phyloP scores from a whole-genome alignment of 2,888 invertebrate genomes.

The Tachina grossa region DNA sequence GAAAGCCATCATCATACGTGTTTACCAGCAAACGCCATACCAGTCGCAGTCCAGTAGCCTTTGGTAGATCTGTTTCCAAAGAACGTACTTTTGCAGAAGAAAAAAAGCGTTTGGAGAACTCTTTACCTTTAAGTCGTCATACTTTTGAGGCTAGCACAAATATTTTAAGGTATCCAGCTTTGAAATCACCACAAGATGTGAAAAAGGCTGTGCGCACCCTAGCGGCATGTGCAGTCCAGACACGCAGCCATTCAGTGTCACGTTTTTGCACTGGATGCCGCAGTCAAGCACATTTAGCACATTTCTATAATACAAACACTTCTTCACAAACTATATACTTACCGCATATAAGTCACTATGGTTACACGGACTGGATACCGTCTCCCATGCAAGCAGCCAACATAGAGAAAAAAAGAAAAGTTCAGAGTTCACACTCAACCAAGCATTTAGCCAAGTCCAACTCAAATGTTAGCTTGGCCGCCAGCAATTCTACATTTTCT shows the following conservation, averaged over 20 bases:
- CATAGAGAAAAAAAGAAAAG: conserved; percentile 28
- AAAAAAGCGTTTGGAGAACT: conserved; percentile 83
- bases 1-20: conserved; percentile 50
- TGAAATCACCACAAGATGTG: conserved; percentile 85
- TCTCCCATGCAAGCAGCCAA: neutral
- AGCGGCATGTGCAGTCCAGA: conserved; percentile 77
- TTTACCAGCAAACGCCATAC: conserved; percentile 76
- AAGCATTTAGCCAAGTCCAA: conserved; percentile 74
- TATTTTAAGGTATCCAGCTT: conserved; percentile 83
- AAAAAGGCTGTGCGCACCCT: conserved; percentile 83
- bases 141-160: conserved; percentile 82
- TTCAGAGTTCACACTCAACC: conserved; percentile 43
- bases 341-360: conserved; percentile 62
- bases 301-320: conserved; percentile 51
- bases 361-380: conserved; percentile 58
- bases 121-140: conserved; percentile 78
- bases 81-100: conserved; percentile 85
- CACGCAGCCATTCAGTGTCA: conserved; percentile 81
- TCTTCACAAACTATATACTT: conserved; percentile 48
- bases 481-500: conserved; percentile 82
- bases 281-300: conserved; percentile 54
- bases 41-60: conserved; percentile 83
- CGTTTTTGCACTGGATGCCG: conserved; percentile 72
- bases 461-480: conserved; percentile 80
- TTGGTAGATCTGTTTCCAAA: conserved; percentile 83